phyloP scores from a whole-genome alignment of 1,140 invertebrate species.

The Camponotus vicinus region DNA sequence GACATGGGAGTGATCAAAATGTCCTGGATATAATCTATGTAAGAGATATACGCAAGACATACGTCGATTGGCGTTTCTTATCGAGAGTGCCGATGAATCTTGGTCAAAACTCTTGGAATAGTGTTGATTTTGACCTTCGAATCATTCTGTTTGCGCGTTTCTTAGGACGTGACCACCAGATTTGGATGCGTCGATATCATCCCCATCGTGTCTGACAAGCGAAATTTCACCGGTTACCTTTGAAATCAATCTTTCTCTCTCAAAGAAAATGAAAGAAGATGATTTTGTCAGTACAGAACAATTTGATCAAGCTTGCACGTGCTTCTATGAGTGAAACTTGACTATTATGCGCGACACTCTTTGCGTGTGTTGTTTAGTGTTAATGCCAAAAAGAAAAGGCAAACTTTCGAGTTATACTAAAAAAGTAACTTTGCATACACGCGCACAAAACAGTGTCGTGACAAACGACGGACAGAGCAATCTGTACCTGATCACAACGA shows the following conservation, averaged over 20 bases:
- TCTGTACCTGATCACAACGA: constrained; percentile 75
- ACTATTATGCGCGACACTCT: neutral
- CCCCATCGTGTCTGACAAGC: neutral
- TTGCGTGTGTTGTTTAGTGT: constrained; percentile 23
- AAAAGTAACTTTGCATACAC: neutral
- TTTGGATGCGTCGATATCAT: neutral
- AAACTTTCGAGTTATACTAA: neutral
- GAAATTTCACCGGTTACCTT: constrained; percentile 38
- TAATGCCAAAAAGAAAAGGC: neutral
- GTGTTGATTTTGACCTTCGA: neutral
- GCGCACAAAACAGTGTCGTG: constrained; percentile 27
- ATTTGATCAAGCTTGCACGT: constrained; percentile 16
- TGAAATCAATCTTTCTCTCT: constrained; percentile 69
- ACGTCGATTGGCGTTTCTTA: neutral
- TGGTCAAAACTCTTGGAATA: neutral
- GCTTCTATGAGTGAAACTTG: constrained; percentile 30
- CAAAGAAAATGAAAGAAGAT: constrained; percentile 54
- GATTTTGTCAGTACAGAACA: constrained; percentile 41
- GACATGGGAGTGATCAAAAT: neutral
- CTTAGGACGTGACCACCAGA: neutral
- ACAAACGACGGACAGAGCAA: constrained; percentile 51
- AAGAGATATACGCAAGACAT: neutral
- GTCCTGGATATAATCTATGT: neutral
- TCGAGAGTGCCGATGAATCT: neutral
- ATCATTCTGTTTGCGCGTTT: neutral